Evolutionary conservation across 2,113 vertebrate species (phyloP), one percentile per base, ranked within the genome.

Genomic region (Chitala chitala): DNA sequence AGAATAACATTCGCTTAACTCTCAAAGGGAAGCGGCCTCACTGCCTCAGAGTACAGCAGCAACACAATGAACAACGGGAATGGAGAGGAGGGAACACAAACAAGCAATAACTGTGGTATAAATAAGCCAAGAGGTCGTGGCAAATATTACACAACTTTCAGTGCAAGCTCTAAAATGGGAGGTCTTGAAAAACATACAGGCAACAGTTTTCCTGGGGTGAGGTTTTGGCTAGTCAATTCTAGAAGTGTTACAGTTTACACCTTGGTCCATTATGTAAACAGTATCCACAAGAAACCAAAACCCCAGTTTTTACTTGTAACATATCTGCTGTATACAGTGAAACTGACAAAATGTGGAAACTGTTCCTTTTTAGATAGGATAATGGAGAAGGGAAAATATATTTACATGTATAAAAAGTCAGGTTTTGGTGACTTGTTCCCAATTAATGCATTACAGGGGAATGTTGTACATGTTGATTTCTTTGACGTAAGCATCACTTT

Each of bases 321-420:
- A n/a, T n/a, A n/a, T n/a, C n/a, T n/a, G n/a, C n/a, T n/a, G n/a
- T n/a, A n/a, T n/a, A n/a, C n/a, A n/a, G n/a, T n/a, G n/a, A n/a
- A n/a, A n/a, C n/a, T n/a, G n/a, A n/a, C n/a, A n/a, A n/a, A n/a
- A n/a, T n/a, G n/a, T n/a, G n/a, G n/a, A n/a, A n/a, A n/a, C n/a
- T n/a, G n/a, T n/a, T n/a, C n/a, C n/a, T n/a, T n/a, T n/a, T n/a
- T n/a, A n/a, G n/a, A n/a, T n/a, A n/a, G n/a, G n/a, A n/a, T n/a
- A n/a, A n/a, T n/a, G n/a, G n/a, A n/a, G n/a, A 69, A 78, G 75
- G 77, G 74, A 80, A 2, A 17, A 82, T 46, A 76, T 46, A 63
- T 75, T 75, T 82, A 78, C 54, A 75, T 76, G 80, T 79, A 80
- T 83, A 78, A 69, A 80, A 79, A 78, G 54, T 78, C 26, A 66